phyloP scores from a whole-genome alignment of 2,113 vertebrate genomes.

The Lophotis ruficrista region DNA sequence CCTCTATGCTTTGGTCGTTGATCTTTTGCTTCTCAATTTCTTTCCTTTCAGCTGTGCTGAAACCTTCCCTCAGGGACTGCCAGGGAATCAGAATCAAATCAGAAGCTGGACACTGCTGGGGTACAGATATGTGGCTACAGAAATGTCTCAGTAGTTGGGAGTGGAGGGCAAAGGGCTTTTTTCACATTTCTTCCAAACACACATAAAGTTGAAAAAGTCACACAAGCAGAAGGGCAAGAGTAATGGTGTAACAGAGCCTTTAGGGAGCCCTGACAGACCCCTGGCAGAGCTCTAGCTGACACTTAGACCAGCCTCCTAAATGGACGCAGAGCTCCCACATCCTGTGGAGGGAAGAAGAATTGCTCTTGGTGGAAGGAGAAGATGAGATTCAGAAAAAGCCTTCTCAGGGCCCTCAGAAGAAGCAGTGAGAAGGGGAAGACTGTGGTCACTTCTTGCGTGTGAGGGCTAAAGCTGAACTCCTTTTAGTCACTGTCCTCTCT shows the following conservation, averaged over 20 bases:
- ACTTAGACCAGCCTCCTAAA: neutral
- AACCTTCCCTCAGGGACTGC: neutral
- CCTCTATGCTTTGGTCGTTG: neutral
- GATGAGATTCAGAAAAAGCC: neutral
- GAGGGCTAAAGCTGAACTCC: neutral
- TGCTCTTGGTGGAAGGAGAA: neutral
- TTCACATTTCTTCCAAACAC: neutral
- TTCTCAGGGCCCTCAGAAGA: neutral
- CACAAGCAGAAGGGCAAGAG: neutral
- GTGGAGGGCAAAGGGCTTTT: neutral
- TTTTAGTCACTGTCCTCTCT: neutral
- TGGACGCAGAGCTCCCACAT: neutral
- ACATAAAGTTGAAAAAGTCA: neutral
- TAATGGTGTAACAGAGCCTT: neutral
- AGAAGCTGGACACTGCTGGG: neutral
- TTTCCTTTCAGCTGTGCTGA: neutral
- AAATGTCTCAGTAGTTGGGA: neutral
- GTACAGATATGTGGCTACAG: neutral
- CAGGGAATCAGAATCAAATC: neutral
- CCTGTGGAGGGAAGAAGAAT: neutral
- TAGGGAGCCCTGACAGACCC: neutral
- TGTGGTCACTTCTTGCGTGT: neutral
- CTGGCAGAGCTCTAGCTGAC: no score
- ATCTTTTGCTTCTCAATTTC: neutral
- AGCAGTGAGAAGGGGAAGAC: neutral